Base-by-base conservation (phyloP, 2,888 invertebrate genomes). In the Drosophila merina region DNA sequence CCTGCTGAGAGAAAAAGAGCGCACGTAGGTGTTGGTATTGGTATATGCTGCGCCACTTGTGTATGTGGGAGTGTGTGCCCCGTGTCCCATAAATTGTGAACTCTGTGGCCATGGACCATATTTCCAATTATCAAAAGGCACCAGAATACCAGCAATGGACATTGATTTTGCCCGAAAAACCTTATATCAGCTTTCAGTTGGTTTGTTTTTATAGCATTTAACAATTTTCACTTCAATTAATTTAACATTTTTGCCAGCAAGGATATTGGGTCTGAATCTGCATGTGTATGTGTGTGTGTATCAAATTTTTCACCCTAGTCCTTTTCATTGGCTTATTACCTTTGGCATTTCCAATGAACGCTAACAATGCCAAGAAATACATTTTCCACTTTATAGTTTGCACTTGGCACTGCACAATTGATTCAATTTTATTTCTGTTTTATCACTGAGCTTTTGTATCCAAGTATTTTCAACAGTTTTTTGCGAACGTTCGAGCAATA, bases 321-420 rank as follows among this genome's bases (percentile, higher is more conserved):
- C 76, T 83, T 57, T 58, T 59, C 49, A 49, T n/a, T 60, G 33
- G 69, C 33, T 48, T 68, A 5, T 90, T 90, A 91, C 91, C 91
- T 91, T 90, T 90, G 76, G 90, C 78, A 86, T 90, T 90, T 86
- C 79, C 90, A 90, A 90, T 89, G 66, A 91, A 80, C 74, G 88
- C 89, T 72, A 91, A 77, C 78, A 90, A 86, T 69, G 85, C 80
- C 79, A 90, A 86, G 77, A 90, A 81, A 80, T 88, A 89, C 91
- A 91, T 91, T 76, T 87, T 88, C 72, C 72, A 77, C 72, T 66
- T 77, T 74, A 74, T 74, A 66, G 71, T 63, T 73, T 62, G 63
- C 72, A 72, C 75, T 63, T 50, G 44, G 1, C 63, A 68, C 77
- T 75, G 63, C 72, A 78, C 80, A 73, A 57, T 71, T 52, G 57